Conservation (phyloP, 2,113 vertebrate species). For the Calcarius ornatus region DNA sequence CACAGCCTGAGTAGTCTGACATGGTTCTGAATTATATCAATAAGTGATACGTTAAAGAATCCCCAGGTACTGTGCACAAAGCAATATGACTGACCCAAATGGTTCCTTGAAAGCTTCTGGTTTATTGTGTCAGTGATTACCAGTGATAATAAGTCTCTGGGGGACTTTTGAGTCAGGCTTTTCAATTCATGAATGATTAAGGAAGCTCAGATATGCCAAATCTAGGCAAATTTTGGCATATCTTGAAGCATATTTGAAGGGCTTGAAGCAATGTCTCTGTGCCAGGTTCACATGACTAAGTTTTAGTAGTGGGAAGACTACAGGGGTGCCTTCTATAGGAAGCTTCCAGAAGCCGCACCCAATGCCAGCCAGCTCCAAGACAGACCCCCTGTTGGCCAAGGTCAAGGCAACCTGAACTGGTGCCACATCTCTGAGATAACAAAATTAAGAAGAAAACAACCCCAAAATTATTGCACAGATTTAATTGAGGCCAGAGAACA, state of each 20-base stretch:
- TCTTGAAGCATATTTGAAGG: slow-evolving; percentile 1
- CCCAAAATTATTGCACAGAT: not conserved
- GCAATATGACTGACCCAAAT: not conserved
- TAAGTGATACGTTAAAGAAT: slow-evolving; percentile 1
- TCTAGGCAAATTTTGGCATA: slow-evolving; percentile 2
- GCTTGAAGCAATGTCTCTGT: not conserved
- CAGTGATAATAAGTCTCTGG: not conserved
- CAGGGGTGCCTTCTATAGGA: not conserved
- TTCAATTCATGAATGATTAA: slow-evolving; percentile 5
- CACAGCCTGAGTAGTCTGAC: not conserved
- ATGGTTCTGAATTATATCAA: not conserved
- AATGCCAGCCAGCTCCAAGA: not conserved
- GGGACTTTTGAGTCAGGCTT: slow-evolving; percentile 1
- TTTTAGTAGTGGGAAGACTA: not conserved
- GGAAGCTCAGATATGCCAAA: slow-evolving; percentile 9
- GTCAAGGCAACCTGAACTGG: not conserved
- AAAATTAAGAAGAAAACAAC: not conserved
- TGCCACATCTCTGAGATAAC: not conserved
- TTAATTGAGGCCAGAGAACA: not conserved
- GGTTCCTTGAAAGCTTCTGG: slow-evolving; percentile 37
- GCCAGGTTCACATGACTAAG: not conserved
- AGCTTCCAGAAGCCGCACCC: not conserved
- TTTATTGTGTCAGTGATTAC: slow-evolving; percentile 37
- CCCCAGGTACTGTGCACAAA: not conserved
- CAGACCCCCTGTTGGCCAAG: not conserved